Conservation (phyloP, 1,140 invertebrate species). For the Tetramorium parvispinum region DNA sequence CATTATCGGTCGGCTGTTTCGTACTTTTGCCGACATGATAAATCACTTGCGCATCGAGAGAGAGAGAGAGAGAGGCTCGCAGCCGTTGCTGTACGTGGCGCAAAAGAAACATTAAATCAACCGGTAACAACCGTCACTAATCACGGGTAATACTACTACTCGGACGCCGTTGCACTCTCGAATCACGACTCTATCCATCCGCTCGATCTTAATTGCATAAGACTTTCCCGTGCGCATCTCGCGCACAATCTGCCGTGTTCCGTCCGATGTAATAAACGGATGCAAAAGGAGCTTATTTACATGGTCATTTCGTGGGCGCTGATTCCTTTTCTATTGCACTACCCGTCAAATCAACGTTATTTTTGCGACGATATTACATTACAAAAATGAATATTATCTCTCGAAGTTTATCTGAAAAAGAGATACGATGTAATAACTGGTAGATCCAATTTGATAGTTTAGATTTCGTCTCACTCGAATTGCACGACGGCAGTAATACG, state of each 20-base stretch:
- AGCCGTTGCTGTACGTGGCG: not conserved
- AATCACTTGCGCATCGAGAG: not conserved
- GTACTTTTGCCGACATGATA: conserved; percentile 23
- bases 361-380: not conserved
- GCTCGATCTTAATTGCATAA: conserved; percentile 49
- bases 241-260: not conserved
- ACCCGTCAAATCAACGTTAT: not conserved
- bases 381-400: not conserved
- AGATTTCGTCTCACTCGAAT: conserved; percentile 24
- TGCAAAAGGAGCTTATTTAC: not conserved
- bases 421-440: not conserved
- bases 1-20: conserved; percentile 8
- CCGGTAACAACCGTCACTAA: conserved; percentile 41
- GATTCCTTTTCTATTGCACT: not conserved
- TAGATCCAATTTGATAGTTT: not conserved
- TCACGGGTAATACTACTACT: conserved; percentile 39
- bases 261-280: not conserved
- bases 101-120: conserved; percentile 39
- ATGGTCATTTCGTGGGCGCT: not conserved
- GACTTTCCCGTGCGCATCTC: conserved; percentile 27
- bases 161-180: not conserved
- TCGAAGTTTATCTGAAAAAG: not conserved
- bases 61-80: not conserved
- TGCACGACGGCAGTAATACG: not conserved
- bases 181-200: conserved; percentile 34